Evolutionary conservation across 2,113 vertebrate species (phyloP).

Genomic region (Charadrius vociferus): DNA sequence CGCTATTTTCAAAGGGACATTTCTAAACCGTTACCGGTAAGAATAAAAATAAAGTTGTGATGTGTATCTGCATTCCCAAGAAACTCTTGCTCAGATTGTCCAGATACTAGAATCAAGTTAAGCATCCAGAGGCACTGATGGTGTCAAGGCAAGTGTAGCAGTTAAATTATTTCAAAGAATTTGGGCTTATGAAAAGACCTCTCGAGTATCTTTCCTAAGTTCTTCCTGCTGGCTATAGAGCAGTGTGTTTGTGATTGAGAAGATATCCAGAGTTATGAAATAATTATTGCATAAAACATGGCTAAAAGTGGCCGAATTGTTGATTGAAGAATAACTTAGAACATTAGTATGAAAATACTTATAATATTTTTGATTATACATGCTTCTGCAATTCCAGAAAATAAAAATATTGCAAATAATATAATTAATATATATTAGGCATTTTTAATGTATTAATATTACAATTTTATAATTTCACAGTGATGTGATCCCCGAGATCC

Average conservation of each 20-base stretch:
- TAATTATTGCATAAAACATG: not conserved
- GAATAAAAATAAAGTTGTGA: not conserved
- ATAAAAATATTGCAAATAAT: not conserved
- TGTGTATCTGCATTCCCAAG: not conserved
- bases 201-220: not conserved
- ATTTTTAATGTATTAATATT: not conserved
- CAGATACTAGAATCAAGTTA: not conserved
- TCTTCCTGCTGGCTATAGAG: not conserved
- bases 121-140: not conserved
- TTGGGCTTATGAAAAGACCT: not conserved
- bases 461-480: slow-evolving; percentile 59
- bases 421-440: not conserved
- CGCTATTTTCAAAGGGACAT: slow-evolving; percentile 87
- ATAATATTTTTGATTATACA: not conserved
- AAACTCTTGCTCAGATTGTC: not conserved
- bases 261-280: not conserved
- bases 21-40: slow-evolving; percentile 90
- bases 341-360: not conserved
- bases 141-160: not conserved
- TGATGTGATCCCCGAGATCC: slow-evolving; percentile 88
- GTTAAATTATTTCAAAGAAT: not conserved
- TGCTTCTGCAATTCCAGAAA: not conserved
- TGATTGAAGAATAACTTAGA: not conserved
- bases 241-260: not conserved
- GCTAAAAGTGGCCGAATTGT: not conserved